phyloP scores from a whole-genome alignment of 1,140 invertebrate genomes.

The Cyclargus thomasi region DNA sequence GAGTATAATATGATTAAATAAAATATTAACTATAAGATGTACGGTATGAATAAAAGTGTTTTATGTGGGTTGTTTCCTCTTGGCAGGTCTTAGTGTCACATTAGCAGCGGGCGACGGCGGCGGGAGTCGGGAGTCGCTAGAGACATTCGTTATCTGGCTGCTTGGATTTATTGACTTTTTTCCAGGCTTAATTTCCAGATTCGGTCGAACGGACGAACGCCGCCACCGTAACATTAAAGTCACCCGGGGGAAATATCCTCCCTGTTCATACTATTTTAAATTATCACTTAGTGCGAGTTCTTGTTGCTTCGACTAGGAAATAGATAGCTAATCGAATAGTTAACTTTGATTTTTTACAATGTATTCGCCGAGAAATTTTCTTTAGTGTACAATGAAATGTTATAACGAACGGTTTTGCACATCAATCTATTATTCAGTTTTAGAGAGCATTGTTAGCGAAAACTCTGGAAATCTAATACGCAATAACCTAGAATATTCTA shows the following conservation, averaged over 20 bases:
- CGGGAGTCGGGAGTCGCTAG: constrained; percentile 28
- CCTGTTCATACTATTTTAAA: constrained; percentile 60
- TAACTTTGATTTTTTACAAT: not conserved
- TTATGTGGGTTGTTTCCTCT: not conserved
- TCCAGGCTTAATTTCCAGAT: constrained; percentile 66
- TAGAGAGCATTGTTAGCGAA: not conserved
- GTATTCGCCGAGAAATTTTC: not conserved
- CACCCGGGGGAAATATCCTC: constrained; percentile 63
- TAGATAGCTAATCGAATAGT: constrained; percentile 7
- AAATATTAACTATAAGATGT: too few species aligned
- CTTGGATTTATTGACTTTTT: constrained; percentile 68
- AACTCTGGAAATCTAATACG: not conserved
- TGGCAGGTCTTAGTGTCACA: constrained; percentile 46
- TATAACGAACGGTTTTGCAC: not conserved
- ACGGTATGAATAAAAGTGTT: too few species aligned
- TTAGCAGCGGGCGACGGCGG: constrained; percentile 39
- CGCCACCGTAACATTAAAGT: constrained; percentile 65
- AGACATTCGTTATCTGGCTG: constrained; percentile 60
- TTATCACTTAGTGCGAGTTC: constrained; percentile 40
- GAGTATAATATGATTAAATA: too few species aligned
- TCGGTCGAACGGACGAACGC: constrained; percentile 63
- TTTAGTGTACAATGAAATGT: not conserved
- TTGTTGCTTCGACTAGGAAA: constrained; percentile 9
- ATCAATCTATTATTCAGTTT: not conserved
- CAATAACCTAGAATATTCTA: constrained; percentile 1